Base-by-base conservation (phyloP, 2,888 invertebrate genomes). In the Yponomeuta cagnagella region DNA sequence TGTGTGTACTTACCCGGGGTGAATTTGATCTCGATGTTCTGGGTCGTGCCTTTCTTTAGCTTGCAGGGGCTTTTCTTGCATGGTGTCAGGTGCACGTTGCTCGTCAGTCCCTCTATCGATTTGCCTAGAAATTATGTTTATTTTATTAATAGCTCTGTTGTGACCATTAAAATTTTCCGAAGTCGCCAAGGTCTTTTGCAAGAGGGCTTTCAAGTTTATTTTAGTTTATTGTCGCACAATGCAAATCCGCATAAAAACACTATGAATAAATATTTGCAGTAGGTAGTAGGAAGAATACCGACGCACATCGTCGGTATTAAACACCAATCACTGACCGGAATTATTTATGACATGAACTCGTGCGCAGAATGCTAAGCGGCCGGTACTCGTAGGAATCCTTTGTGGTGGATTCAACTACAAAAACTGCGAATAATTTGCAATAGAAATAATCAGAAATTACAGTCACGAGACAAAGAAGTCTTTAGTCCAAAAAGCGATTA, bases 11-110 rank as follows among this genome's bases (percentile, higher is more conserved):
- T 70, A 94, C 94, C 92, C 71, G 96, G 93, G 52, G 81, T 92
- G 72, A 97, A 94, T 74, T 86, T 92, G 72, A 96, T 90, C 68
- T 87, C 84, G 70, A 96, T 92, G 67, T 83, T 77, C 68, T 93
- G 86, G 33, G 84, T 81, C 0, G 93, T 93, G 74, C 94, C 94
- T 76, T 94, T 94, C 80, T 93, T 95, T 58, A 96, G 86, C 33
- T 87, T 88, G 81, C 97, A 97, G 8, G 95, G 95, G 6, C 89
- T 84, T 73, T 92, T 93, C 23, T 93, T 93, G 80, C 96, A 96
- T 63, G 91, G 93, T 48, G 90, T 88, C 71, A 96, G 89, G 70
- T 87, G 84, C 15, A 95, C 93, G 52, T 88, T 86, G 0, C 89
- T 85, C 10, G 74, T 86, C n/a, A 90, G 79, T 74, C 83, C 87